Percentiles rank a stretch among this genome's conserved stretches.
phyloP scores from a whole-genome alignment of 2,888 invertebrate species.

The Antheraea assamensis region DNA sequence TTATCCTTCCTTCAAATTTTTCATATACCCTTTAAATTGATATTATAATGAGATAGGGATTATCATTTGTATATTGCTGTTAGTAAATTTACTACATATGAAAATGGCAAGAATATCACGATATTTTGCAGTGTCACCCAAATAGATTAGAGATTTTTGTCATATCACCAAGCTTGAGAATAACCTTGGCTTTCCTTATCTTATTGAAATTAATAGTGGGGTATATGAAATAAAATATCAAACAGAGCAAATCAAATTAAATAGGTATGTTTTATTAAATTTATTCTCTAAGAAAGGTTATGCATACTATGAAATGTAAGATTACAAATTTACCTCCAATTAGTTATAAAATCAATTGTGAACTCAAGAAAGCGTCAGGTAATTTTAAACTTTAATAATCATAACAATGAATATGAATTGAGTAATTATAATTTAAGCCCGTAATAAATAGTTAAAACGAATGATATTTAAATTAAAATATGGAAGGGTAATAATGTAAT shows the following conservation, averaged over 20 bases:
- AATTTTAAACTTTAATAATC: background rate
- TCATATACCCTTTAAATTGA: no score
- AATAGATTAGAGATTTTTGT: slow-evolving; percentile 16
- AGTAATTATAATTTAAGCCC: no score
- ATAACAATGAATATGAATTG: no score
- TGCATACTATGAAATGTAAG: no score
- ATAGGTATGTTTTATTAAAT: no score
- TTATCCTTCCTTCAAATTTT: background rate
- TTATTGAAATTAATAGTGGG: background rate
- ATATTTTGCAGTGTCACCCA: slow-evolving; percentile 1
- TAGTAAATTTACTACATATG: background rate
- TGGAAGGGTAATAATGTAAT: no score
- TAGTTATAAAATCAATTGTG: no score
- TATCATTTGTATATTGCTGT: background rate
- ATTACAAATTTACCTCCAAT: no score
- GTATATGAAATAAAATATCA: background rate
- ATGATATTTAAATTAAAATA: no score
- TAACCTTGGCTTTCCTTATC: background rate
- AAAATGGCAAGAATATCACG: background rate
- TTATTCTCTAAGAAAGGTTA: no score
- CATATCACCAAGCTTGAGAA: slow-evolving; percentile 20
- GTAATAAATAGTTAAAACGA: no score
- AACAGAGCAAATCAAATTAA: background rate
- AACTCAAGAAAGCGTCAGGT: no score
- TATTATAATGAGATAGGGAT: background rate